Percentiles rank a stretch among this genome's conserved stretches.
These are phyloP conservation scores for Philonicus albiceps DNA, from an alignment of 2,888 invertebrate genomes.

Conservation along the genomic window DNA sequence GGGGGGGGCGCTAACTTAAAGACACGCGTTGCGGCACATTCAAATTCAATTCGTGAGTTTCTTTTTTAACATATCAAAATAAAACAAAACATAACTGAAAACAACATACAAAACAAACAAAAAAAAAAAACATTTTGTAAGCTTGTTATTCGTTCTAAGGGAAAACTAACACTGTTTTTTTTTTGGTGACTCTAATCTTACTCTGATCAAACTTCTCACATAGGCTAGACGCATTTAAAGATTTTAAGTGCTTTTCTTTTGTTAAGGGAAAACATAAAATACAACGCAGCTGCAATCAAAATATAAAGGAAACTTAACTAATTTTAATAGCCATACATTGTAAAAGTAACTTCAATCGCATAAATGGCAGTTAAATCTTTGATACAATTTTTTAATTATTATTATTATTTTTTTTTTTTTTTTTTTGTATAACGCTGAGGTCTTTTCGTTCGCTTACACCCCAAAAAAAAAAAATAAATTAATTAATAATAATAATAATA, in stretches of 20 bases:
- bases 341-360: background rate
- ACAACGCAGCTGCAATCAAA: background rate
- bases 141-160: background rate
- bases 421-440: background rate
- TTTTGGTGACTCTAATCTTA: background rate
- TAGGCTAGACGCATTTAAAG: background rate
- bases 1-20: background rate
- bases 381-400: too few relatives aligned
- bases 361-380: background rate
- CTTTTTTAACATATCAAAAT: conserved; percentile 23
- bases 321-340: background rate
- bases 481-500: background rate
- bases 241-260: background rate
- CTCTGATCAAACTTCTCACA: background rate
- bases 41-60: conserved; percentile 20
- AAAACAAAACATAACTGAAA: background rate
- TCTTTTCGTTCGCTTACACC: background rate
- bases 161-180: background rate
- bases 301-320: background rate
- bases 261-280: background rate
- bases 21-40: background rate
- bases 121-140: background rate
- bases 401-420: too few relatives aligned
- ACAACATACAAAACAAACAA: background rate
- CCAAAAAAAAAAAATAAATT: background rate